Conservation (phyloP, 2,113 vertebrate genomes). For the Lampris megalopsis region DNA sequence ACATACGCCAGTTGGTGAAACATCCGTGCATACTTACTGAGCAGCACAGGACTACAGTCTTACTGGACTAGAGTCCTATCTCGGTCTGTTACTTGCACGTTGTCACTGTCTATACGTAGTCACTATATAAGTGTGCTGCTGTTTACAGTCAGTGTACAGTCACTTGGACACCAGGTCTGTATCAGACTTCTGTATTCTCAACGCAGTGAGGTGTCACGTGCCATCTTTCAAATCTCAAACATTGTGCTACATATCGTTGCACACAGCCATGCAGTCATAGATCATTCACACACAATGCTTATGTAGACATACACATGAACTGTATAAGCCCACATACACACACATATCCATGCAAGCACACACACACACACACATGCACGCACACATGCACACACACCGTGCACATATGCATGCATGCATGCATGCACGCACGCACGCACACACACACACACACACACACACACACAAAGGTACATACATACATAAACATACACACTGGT, state of each 20-base stretch:
- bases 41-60: too few relatives aligned
- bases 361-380: not conserved
- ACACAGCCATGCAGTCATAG: too few relatives aligned
- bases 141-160: not conserved
- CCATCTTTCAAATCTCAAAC: not conserved
- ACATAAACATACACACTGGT: not conserved
- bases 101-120: not conserved
- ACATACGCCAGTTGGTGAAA: not conserved
- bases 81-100: too few relatives aligned
- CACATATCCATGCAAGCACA: not conserved
- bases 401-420: not conserved
- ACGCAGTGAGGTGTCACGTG: conserved; percentile 10
- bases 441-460: conserved; percentile 19
- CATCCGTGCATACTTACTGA: too few relatives aligned
- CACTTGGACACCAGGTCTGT: too few relatives aligned
- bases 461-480: conserved; percentile 19
- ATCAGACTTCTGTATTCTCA: not conserved
- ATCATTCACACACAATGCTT: too few relatives aligned
- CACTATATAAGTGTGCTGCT: not conserved
- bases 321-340: too few relatives aligned
- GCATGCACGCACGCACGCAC: not conserved
- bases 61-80: too few relatives aligned
- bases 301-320: too few relatives aligned
- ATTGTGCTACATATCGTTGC: too few relatives aligned
- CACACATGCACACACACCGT: not conserved